Percentiles rank a stretch among this genome's conserved stretches.
Evolutionary conservation across 2,113 vertebrate species (phyloP).

Genomic region (Talpa occidentalis): DNA sequence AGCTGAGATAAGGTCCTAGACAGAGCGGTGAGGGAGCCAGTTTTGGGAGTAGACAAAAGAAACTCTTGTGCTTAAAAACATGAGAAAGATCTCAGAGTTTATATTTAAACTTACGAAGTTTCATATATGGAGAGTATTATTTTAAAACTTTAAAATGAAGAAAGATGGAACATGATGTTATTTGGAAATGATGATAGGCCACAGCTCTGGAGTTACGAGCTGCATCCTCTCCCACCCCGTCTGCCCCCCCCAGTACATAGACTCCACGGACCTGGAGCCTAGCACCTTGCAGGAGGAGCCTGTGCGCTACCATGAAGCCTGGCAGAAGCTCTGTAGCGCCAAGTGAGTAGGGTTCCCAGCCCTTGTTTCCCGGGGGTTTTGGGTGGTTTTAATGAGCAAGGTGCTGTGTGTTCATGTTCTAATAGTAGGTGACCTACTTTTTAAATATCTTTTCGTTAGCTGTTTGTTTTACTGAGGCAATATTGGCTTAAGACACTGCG

Average conservation of each 20-base stretch:
- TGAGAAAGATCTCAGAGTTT: neutral
- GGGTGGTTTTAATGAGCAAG: neutral
- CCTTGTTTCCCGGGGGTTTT: neutral
- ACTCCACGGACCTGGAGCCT: constrained; percentile 95
- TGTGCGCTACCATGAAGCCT: constrained; percentile 96
- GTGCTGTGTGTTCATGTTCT: neutral
- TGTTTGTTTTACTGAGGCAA: too few species aligned
- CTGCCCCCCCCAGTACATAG: constrained; percentile 90
- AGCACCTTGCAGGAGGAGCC: constrained; percentile 93
- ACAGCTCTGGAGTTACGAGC: neutral
- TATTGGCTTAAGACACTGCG: too few species aligned
- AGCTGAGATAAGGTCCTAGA: neutral
- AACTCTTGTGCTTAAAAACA: neutral
- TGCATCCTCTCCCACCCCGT: neutral
- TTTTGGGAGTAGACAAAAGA: neutral
- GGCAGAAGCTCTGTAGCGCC: constrained; percentile 97
- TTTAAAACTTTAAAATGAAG: constrained; percentile 35
- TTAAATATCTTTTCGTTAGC: neutral
- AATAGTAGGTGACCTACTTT: neutral
- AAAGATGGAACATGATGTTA: neutral
- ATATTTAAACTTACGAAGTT: neutral
- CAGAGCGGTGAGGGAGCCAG: neutral
- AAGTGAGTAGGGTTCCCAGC: constrained; percentile 88
- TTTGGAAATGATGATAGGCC: neutral
- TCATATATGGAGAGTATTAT: neutral